A percentile compares a stretch with the other conserved stretches of the same genome.
Conservation (phyloP, 2,888 invertebrate genomes). For the Drosophila maculinotata region DNA sequence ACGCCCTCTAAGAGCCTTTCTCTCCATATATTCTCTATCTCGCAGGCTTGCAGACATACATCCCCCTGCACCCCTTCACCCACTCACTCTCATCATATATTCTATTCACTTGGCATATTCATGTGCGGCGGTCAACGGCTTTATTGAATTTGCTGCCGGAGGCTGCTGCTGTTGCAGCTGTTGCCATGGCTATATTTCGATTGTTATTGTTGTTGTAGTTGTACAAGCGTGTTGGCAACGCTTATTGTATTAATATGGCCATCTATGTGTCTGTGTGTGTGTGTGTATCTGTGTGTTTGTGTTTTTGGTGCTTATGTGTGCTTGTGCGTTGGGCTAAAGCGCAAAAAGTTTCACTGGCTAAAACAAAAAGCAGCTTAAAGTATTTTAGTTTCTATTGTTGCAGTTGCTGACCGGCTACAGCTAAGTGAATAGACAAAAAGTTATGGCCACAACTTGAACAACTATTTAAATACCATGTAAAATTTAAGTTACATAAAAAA, state of each 20-base stretch:
- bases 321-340: slow-evolving; percentile 37
- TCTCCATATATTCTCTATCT: neutral
- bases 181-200: slow-evolving; percentile 31
- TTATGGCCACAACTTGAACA: neutral
- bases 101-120: slow-evolving; percentile 42
- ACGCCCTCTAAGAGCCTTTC: slow-evolving; percentile 24
- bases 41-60: neutral
- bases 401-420: slow-evolving; percentile 9
- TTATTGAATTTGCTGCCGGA: slow-evolving; percentile 62
- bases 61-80: neutral
- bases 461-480: slow-evolving; percentile 21
- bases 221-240: slow-evolving; percentile 12
- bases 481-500: neutral
- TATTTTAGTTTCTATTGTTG: slow-evolving; percentile 22
- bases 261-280: slow-evolving; percentile 1
- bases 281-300: no score
- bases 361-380: slow-evolving; percentile 65
- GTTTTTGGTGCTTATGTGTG: no score
- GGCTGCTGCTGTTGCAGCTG: slow-evolving; percentile 44
- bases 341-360: slow-evolving; percentile 34
- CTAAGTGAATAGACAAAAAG: slow-evolving; percentile 10
- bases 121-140: slow-evolving; percentile 59
- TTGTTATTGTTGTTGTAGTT: slow-evolving; percentile 13
- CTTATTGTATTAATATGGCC: slow-evolving; percentile 35
- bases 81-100: slow-evolving; percentile 3